Evolutionary conservation across 2,797 vertebrate genomes (phyloP), one percentile per base, ranked within the genome.

Genomic region (Cygnus olor): DNA sequence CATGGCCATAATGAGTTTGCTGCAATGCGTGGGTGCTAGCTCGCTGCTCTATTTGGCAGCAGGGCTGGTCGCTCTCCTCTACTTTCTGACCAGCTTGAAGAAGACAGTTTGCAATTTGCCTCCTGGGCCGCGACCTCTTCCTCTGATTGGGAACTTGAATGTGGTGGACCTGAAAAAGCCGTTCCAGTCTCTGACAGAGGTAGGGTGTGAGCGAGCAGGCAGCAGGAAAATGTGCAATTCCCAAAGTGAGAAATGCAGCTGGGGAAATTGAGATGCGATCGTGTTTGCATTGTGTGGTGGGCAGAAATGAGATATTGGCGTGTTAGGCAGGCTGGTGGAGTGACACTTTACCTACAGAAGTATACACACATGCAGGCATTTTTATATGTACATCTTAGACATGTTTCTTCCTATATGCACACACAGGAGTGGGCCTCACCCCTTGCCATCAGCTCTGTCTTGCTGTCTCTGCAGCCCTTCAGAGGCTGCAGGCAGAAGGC

Each of bases 101-200:
- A 97, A 91, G 73, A 42, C 91, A 0, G 63, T 64, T 58, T 88
- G 64, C 92, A 70, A n/a, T 42, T 69, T 97, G 70, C 97, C 97
- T 68, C 96, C 97, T 6, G 97, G 97, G 66, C 97, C 97, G 32
- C 47, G 65, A 60, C 96, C 97, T 64, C 93, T 97, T 87, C 97
- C 97, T 78, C 58, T 97, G 36, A 96, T 97, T 0, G 97, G 97
- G 32, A 97, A 97, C 83, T 72, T 97, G 94, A 94, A 97, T 0
- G 64, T 95, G 70, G 88, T 97, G 86, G 95, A 97, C 72, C 89
- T 97, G 86, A 97, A 89, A 40, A 96, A 96, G 94, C 97, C 94
- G 0, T 96, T 97, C 94, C 87, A 95, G 84, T 97, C 96, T 0
- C 94, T 97, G 93, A 92, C 89, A 54, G 92, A 97, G 97, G 97